These are phyloP conservation scores for Physocephala rufipes DNA, from an alignment of 2,888 invertebrate species.

Conservation along the genomic window DNA sequence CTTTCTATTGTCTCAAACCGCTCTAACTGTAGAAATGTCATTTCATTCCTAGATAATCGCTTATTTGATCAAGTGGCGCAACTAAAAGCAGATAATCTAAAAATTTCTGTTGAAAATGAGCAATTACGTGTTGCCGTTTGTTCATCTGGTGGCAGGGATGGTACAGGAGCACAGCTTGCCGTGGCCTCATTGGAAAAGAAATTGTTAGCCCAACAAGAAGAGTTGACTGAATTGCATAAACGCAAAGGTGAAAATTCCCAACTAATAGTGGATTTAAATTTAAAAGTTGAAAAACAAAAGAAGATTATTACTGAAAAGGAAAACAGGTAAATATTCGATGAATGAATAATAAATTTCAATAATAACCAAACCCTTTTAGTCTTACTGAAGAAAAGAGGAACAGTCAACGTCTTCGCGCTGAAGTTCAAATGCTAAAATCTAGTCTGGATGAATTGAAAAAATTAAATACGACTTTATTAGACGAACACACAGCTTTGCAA, in stretches of 20 bases:
- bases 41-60: slow-evolving; percentile 75
- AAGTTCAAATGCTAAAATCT: slow-evolving; percentile 77
- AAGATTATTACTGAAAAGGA: slow-evolving; percentile 79
- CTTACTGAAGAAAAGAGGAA: slow-evolving; percentile 75
- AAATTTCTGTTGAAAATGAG: slow-evolving; percentile 86
- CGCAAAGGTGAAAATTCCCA: slow-evolving; percentile 93
- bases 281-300: slow-evolving; percentile 84
- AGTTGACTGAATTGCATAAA: slow-evolving; percentile 88
- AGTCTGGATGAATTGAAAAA: slow-evolving; percentile 81
- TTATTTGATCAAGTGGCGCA: slow-evolving; percentile 85
- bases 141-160: slow-evolving; percentile 61
- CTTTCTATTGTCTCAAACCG: slow-evolving; percentile 8
- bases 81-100: slow-evolving; percentile 83
- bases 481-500: slow-evolving; percentile 95
- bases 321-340: slow-evolving; percentile 69
- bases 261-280: slow-evolving; percentile 89
- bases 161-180: slow-evolving; percentile 67
- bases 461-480: slow-evolving; percentile 86
- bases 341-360: background rate
- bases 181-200: slow-evolving; percentile 86
- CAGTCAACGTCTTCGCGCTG: slow-evolving; percentile 75
- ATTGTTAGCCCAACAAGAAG: slow-evolving; percentile 87
- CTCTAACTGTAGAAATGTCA: slow-evolving; percentile 17
- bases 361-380: slow-evolving; percentile 63
- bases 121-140: slow-evolving; percentile 74